Evolutionary conservation across 2,888 invertebrate species (phyloP).

Genomic region (Minunthozetes semirufus): DNA sequence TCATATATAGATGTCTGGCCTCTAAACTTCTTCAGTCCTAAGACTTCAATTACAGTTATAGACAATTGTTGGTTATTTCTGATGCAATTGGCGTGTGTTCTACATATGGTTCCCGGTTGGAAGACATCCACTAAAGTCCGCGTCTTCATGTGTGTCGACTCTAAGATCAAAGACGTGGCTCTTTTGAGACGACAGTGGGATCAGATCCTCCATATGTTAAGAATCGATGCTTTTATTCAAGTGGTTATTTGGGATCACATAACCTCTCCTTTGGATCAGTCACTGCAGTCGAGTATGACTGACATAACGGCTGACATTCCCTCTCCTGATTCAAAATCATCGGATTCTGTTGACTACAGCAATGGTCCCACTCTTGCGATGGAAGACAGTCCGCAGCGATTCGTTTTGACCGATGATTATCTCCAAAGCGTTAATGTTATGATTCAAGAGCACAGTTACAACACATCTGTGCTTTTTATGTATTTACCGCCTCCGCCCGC

Average conservation of each 20-base stretch:
- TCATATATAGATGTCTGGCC: conserved; percentile 96
- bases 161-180: conserved; percentile 45
- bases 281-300: background rate
- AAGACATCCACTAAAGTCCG: conserved; percentile 70
- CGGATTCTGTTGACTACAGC: conserved; percentile 35
- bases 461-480: conserved; percentile 82
- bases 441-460: conserved; percentile 63
- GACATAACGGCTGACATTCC: conserved; percentile 10
- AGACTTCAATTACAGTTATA: conserved; percentile 81
- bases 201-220: conserved; percentile 65
- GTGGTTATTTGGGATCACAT: conserved; percentile 54
- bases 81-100: conserved; percentile 91
- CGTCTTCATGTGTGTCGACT: conserved; percentile 65
- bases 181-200: conserved; percentile 48
- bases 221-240: conserved; percentile 75
- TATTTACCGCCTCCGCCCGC: conserved; percentile 80
- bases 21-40: conserved; percentile 76
- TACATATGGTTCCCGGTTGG: conserved; percentile 84
- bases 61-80: conserved; percentile 63
- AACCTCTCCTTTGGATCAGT: conserved; percentile 40
- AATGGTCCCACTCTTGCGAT: conserved; percentile 43
- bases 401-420: conserved; percentile 38
- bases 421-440: conserved; percentile 61
- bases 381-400: conserved; percentile 42
- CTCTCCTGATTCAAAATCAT: conserved; percentile 15